phyloP scores from a whole-genome alignment of 1,140 invertebrate genomes.

The Pectinophora gossypiella region DNA sequence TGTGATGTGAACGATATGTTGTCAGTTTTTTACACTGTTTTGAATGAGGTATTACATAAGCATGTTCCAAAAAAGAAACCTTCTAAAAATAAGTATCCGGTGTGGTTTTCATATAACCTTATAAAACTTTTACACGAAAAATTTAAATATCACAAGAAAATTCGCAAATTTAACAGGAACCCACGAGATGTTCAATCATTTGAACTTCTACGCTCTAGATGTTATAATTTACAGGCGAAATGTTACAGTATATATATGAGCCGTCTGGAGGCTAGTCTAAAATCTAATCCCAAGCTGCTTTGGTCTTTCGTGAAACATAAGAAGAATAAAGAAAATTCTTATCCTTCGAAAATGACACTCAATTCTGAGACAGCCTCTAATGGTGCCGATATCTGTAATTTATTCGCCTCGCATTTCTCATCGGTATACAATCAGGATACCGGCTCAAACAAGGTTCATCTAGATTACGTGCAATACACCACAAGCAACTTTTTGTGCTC shows the following conservation, averaged over 20 bases:
- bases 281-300: neutral
- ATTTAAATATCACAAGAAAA: neutral
- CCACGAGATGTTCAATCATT: neutral
- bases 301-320: neutral
- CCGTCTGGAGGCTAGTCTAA: neutral
- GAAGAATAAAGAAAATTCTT: neutral
- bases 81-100: neutral
- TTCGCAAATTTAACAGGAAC: neutral
- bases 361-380: neutral
- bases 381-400: neutral
- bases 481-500: neutral
- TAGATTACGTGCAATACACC: neutral
- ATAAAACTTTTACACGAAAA: neutral
- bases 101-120: neutral
- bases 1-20: neutral
- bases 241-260: neutral
- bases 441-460: no score
- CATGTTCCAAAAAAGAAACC: neutral
- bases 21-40: neutral
- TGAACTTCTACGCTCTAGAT: neutral
- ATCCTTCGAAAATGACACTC: neutral
- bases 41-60: neutral
- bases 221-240: neutral
- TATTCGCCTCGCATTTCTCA: neutral
- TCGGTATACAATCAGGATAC: neutral